phyloP scores from a whole-genome alignment of 2,797 vertebrate genomes.

The Myotis pilosus region DNA sequence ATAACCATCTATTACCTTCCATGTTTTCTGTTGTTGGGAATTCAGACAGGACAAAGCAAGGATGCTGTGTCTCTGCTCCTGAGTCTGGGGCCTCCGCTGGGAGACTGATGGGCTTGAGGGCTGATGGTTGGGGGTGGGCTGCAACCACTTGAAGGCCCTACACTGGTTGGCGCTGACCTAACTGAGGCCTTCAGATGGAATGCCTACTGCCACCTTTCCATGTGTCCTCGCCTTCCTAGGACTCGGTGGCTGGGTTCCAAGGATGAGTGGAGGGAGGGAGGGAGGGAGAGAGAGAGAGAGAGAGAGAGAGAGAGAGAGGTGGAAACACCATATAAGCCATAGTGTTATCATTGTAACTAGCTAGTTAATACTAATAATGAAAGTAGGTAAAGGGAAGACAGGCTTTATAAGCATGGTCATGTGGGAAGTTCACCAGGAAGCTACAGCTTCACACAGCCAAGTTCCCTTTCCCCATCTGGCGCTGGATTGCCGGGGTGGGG shows the following conservation, averaged over 20 bases:
- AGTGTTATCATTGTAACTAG: neutral
- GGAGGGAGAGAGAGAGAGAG: no score
- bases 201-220: neutral
- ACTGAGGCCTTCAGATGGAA: neutral
- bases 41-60: neutral
- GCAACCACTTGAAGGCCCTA: neutral
- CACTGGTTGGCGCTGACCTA: neutral
- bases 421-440: neutral
- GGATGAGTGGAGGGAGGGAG: neutral
- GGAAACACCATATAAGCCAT: neutral
- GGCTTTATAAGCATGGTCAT: neutral
- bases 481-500: neutral
- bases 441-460: neutral
- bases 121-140: neutral
- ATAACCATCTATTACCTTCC: neutral
- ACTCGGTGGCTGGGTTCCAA: neutral
- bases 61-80: neutral
- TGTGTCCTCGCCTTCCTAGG: neutral
- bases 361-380: neutral
- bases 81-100: neutral
- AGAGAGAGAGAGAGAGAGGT: neutral
- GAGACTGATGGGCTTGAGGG: neutral
- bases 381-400: neutral
- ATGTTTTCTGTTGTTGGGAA: neutral
- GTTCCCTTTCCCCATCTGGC: neutral